A percentile compares a stretch with the other conserved stretches of the same genome.
Evolutionary conservation across 2,888 invertebrate species (phyloP).

Genomic region (Cerastis rubricosa): DNA sequence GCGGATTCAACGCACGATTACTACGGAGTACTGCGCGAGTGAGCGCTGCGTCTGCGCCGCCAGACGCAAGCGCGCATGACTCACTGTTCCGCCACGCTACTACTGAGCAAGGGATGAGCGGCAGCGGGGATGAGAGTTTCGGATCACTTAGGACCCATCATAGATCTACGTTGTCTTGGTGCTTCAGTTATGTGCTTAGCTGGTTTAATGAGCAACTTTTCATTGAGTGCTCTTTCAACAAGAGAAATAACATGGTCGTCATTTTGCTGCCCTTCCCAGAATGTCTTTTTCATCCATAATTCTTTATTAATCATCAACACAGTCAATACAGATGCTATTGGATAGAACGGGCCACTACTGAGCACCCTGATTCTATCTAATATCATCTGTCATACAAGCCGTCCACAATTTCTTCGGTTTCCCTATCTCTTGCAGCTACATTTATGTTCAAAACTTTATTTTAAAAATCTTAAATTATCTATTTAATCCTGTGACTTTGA

Average conservation of each 20-base stretch:
- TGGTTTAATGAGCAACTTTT: not conserved
- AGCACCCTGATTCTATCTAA: not conserved
- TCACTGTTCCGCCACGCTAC: constrained; percentile 58
- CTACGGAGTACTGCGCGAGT: constrained; percentile 49
- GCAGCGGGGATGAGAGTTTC: constrained; percentile 12
- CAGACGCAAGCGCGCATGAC: constrained; percentile 64
- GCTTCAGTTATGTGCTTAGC: not conserved
- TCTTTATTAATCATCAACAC: not conserved
- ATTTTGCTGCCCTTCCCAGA: not conserved
- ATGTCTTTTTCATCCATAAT: not conserved
- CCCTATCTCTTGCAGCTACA: not conserved
- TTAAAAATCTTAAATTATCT: not conserved
- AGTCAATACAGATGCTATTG: not conserved
- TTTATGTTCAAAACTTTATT: not conserved
- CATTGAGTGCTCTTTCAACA: not conserved
- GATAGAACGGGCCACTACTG: no score
- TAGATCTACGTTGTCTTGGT: not conserved
- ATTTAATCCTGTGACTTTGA: no score
- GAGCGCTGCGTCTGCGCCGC: constrained; percentile 61
- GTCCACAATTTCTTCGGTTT: not conserved
- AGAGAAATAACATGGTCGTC: not conserved
- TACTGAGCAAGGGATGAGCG: constrained; percentile 12
- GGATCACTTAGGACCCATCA: not conserved
- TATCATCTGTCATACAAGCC: not conserved
- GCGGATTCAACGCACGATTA: constrained; percentile 63